Conservation (phyloP, 2,888 invertebrate genomes). For the Microctonus aethiopoides region DNA sequence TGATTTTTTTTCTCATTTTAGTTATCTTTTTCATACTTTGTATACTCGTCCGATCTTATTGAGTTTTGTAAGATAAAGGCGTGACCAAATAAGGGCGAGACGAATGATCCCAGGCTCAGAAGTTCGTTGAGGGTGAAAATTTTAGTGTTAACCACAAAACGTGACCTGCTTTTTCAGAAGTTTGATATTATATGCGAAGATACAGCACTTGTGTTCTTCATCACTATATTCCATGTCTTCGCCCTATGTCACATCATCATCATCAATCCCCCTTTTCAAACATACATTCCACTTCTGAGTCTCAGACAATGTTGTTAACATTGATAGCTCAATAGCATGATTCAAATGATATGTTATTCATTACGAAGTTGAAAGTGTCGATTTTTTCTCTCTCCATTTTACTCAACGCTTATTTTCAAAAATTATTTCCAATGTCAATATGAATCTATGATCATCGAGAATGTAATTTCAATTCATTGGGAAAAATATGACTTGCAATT, state of each 20-base stretch:
- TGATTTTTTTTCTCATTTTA: not conserved
- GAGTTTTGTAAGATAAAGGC: conserved; percentile 2
- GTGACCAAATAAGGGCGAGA: conserved; percentile 16
- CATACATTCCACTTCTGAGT: not conserved
- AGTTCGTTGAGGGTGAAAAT: conserved; percentile 23
- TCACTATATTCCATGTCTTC: too few species aligned
- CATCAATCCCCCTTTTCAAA: not conserved
- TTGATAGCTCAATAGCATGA: not conserved
- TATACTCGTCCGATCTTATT: not conserved
- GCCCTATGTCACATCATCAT: not conserved
- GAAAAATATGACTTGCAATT: too few species aligned
- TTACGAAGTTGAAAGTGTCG: not conserved
- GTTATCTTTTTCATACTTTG: not conserved
- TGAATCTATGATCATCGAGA: too few species aligned
- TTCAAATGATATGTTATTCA: not conserved
- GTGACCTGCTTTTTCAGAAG: conserved; percentile 15
- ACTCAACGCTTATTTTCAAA: too few species aligned
- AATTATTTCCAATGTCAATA: too few species aligned
- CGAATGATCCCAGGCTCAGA: not conserved
- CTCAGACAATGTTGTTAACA: not conserved
- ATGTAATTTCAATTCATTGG: too few species aligned
- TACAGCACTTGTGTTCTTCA: too few species aligned
- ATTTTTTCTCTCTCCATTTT: not conserved
- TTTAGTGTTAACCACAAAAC: conserved; percentile 21
- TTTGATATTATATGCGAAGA: not conserved